phyloP scores from a whole-genome alignment of 2,888 invertebrate species.

The Drosophila limbata region DNA sequence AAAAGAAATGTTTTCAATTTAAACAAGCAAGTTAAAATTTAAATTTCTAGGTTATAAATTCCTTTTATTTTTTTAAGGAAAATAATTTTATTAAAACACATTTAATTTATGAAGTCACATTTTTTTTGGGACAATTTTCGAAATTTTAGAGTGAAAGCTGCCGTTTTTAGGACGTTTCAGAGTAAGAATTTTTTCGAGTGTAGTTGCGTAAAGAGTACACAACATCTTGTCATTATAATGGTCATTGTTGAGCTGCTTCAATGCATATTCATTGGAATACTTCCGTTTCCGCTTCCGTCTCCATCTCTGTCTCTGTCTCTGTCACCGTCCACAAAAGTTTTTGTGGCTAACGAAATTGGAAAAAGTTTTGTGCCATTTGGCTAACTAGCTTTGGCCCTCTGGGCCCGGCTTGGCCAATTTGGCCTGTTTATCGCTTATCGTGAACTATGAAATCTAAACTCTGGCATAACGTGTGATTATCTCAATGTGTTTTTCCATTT shows the following conservation, averaged over 20 bases:
- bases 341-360: constrained; percentile 50
- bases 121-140: no score
- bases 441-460: constrained; percentile 17
- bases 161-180: no score
- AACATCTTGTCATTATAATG: constrained; percentile 52
- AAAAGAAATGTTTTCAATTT: no score
- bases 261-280: constrained; percentile 38
- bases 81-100: no score
- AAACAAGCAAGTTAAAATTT: no score
- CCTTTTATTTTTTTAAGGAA: no score
- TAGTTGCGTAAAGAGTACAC: constrained; percentile 7
- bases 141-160: no score
- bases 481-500: constrained; percentile 11
- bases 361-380: constrained; percentile 46
- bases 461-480: constrained; percentile 24
- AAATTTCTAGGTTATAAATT: no score
- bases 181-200: neutral
- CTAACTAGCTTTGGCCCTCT: constrained; percentile 48
- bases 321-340: constrained; percentile 1
- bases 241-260: constrained; percentile 42
- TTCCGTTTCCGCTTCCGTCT: constrained; percentile 36
- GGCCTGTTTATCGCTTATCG: constrained; percentile 23
- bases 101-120: no score
- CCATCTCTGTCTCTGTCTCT: neutral
- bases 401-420: constrained; percentile 1